A percentile compares a stretch with the other conserved stretches of the same genome.
Evolutionary conservation across 2,113 vertebrate species (phyloP).

Genomic region (Chitala chitala): DNA sequence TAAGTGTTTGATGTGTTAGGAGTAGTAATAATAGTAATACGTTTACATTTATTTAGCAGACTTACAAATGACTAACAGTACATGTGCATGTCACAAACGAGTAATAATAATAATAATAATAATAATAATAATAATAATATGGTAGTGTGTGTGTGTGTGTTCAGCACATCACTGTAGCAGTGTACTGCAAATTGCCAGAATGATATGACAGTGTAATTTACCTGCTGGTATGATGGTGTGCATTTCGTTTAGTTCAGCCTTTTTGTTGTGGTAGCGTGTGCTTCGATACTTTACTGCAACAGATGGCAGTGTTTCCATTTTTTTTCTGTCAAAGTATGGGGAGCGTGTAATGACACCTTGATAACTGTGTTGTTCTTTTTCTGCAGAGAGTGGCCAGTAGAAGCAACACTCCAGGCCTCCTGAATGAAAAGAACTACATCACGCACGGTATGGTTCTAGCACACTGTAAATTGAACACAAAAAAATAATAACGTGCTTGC

Average conservation of each 20-base stretch:
- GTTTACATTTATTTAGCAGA: too few relatives aligned
- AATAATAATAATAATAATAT: too few relatives aligned
- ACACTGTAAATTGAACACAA: neutral
- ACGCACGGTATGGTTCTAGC: conserved; percentile 74
- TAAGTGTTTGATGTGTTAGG: too few relatives aligned
- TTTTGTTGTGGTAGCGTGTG: neutral
- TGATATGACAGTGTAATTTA: too few relatives aligned
- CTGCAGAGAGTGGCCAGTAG: conserved; percentile 93
- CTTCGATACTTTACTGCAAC: neutral
- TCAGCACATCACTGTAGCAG: neutral
- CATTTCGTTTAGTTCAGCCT: neutral
- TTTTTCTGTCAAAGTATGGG: neutral
- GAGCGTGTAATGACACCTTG: too few relatives aligned
- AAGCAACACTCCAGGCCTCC: conserved; percentile 95
- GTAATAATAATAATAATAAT: too few relatives aligned
- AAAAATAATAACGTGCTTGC: too few relatives aligned
- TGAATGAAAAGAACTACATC: conserved; percentile 93
- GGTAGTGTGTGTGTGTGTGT: conserved; percentile 1
- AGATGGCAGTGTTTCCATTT: neutral
- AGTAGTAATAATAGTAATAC: too few relatives aligned
- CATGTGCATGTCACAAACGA: too few relatives aligned
- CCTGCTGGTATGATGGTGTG: neutral
- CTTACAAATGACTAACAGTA: too few relatives aligned
- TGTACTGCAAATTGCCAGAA: too few relatives aligned
- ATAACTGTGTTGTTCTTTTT: conserved; percentile 30